A percentile compares a stretch with the other conserved stretches of the same genome.
Evolutionary conservation across 2,888 invertebrate genomes (phyloP).

Genomic region (Alentia gelatinosa): DNA sequence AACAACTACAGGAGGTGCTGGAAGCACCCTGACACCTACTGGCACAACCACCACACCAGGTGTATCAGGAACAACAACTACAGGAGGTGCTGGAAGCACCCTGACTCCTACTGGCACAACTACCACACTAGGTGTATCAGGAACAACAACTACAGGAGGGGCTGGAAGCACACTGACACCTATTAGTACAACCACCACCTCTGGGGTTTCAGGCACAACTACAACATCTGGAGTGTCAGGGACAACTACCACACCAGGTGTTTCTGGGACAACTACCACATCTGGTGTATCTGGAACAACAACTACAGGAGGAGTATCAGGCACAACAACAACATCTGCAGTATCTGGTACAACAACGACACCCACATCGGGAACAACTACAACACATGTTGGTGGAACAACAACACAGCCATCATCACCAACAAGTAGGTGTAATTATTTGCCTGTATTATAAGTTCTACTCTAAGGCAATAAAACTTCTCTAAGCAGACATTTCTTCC

Average conservation of each 20-base stretch:
- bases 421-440: too few species aligned
- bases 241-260: neutral
- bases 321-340: neutral
- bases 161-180: neutral
- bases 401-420: too few species aligned
- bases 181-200: neutral
- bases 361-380: too few species aligned
- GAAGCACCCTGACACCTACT: neutral
- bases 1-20: neutral
- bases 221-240: neutral
- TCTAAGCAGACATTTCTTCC: too few species aligned
- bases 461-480: too few species aligned
- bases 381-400: too few species aligned
- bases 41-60: neutral
- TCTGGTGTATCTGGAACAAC: neutral
- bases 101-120: neutral
- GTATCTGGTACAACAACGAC: neutral
- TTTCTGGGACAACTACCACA: neutral
- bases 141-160: neutral
- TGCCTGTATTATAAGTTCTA: too few species aligned
- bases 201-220: neutral
- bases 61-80: neutral
- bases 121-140: neutral
- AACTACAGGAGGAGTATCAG: neutral
- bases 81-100: neutral